A percentile compares a stretch with the other conserved stretches of the same genome.
phyloP scores from a whole-genome alignment of 2,888 invertebrate species.

The Terebella lapidaria region DNA sequence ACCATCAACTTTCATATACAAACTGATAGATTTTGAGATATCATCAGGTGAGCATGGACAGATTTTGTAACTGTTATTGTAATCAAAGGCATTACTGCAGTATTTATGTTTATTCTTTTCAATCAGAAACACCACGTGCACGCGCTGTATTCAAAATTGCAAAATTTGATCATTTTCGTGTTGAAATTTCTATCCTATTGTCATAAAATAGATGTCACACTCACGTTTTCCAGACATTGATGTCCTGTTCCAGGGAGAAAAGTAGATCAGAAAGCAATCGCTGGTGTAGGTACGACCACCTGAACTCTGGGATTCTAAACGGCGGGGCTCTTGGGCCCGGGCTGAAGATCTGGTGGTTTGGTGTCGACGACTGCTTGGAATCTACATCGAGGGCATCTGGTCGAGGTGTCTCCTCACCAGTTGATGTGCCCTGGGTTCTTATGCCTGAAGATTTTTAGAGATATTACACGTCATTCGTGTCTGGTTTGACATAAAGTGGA shows the following conservation, averaged over 20 bases:
- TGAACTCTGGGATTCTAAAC: conserved; percentile 98
- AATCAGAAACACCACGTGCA: too few species aligned
- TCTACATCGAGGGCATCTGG: background rate
- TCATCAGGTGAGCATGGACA: too few species aligned
- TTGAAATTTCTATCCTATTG: too few species aligned
- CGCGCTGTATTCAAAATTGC: too few species aligned
- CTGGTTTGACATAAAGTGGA: too few species aligned
- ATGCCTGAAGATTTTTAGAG: too few species aligned
- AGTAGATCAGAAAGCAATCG: conserved; percentile 90
- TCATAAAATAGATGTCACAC: conserved; percentile 13
- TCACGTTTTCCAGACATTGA: conserved; percentile 78
- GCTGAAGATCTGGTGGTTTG: conserved; percentile 54
- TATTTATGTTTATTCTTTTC: too few species aligned
- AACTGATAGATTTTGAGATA: too few species aligned
- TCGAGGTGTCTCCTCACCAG: background rate
- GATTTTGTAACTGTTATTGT: too few species aligned
- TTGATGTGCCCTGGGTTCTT: background rate
- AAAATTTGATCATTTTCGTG: too few species aligned
- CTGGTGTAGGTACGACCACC: conserved; percentile 99
- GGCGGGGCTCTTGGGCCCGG: conserved; percentile 57
- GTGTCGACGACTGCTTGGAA: conserved; percentile 60
- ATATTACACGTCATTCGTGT: conserved; percentile 8
- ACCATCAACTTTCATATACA: too few species aligned
- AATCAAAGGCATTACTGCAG: too few species aligned
- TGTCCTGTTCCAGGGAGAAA: conserved; percentile 93